A percentile compares a stretch with the other conserved stretches of the same genome.
These are phyloP conservation scores for Apis laboriosa DNA, from an alignment of 1,140 invertebrate genomes.

Conservation along the genomic window DNA sequence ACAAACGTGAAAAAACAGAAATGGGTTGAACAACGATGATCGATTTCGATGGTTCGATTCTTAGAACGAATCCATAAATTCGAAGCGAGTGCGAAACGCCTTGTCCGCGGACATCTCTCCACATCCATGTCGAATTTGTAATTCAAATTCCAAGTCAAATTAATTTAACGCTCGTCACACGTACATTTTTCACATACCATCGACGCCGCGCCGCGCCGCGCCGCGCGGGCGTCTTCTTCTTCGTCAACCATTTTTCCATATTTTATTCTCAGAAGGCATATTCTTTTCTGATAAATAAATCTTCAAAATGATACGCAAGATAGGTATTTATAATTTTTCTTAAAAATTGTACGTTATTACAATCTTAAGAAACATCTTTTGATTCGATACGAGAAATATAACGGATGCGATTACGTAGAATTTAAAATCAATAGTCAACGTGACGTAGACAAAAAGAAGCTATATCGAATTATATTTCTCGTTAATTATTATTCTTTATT, in stretches of 20 bases:
- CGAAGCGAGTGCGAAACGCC: slow-evolving; percentile 57
- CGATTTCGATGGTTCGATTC: slow-evolving; percentile 39
- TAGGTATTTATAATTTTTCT: too few relatives aligned
- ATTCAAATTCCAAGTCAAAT: slow-evolving; percentile 71
- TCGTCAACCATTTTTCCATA: slow-evolving; percentile 62
- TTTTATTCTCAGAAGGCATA: slow-evolving; percentile 53
- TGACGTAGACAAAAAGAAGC: too few relatives aligned
- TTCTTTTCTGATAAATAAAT: slow-evolving; percentile 52
- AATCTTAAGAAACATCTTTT: too few relatives aligned
- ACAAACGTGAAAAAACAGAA: too few relatives aligned
- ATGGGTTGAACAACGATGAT: too few relatives aligned
- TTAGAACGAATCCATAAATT: slow-evolving; percentile 35
- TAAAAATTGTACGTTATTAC: too few relatives aligned
- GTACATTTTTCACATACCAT: slow-evolving; percentile 67
- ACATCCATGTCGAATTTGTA: slow-evolving; percentile 61
- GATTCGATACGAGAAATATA: too few relatives aligned
- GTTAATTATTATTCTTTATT: background rate
- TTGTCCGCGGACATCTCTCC: slow-evolving; percentile 56
- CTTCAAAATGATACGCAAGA: background rate
- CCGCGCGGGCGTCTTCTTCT: slow-evolving; percentile 26
- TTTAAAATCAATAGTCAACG: too few relatives aligned
- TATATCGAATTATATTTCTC: too few relatives aligned
- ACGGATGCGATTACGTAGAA: too few relatives aligned
- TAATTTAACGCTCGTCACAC: slow-evolving; percentile 70
- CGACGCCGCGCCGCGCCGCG: slow-evolving; percentile 44